Evolutionary conservation across 2,113 vertebrate species (phyloP).

Genomic region (Noctilio leporinus): DNA sequence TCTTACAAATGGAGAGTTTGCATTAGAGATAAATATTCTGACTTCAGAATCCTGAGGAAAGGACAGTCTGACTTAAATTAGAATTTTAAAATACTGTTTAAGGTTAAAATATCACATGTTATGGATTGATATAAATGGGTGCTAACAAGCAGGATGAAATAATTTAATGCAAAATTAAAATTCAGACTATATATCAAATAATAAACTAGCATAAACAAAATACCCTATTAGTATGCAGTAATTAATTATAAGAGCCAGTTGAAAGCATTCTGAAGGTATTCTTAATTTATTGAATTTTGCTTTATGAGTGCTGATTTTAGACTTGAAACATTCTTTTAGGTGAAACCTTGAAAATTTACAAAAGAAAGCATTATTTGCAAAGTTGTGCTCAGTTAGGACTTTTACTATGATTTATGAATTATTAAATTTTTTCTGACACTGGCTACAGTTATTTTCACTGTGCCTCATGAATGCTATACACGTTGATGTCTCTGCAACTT

Average conservation of each 20-base stretch:
- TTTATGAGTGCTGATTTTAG: constrained; percentile 34
- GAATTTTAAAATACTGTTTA: constrained; percentile 7
- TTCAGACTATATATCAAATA: neutral
- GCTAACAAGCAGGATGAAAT: neutral
- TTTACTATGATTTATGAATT: neutral
- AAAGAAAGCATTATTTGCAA: constrained; percentile 14
- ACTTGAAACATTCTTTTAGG: neutral
- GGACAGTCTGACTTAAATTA: neutral
- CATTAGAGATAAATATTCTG: neutral
- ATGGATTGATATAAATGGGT: neutral
- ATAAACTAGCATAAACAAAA: constrained; percentile 10
- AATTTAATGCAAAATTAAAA: constrained; percentile 27
- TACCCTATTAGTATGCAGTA: neutral
- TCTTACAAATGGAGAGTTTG: neutral
- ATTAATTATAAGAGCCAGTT: neutral
- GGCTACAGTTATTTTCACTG: neutral
- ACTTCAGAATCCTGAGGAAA: neutral
- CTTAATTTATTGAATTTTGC: neutral
- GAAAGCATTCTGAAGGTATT: neutral
- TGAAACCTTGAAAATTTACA: neutral
- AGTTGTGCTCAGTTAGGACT: neutral
- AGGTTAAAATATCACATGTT: neutral
- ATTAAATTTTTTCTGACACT: neutral
- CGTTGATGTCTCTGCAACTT: neutral
- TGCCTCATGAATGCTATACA: neutral